phyloP scores from a whole-genome alignment of 2,888 invertebrate genomes.

The Allacma fusca region DNA sequence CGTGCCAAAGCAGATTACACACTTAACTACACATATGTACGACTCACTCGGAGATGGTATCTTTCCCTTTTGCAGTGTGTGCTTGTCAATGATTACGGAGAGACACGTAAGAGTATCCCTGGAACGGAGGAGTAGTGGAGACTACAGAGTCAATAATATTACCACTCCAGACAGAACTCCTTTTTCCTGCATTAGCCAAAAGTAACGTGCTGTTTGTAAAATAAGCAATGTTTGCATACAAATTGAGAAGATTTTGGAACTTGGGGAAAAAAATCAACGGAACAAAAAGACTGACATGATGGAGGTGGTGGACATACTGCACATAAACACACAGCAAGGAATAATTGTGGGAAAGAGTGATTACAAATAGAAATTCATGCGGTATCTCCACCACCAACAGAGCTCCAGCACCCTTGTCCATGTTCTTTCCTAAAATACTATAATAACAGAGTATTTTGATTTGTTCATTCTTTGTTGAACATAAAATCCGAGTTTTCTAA shows the following conservation, averaged over 20 bases:
- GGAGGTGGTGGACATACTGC: constrained; percentile 1
- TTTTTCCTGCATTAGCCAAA: constrained; percentile 6
- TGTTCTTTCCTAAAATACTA: neutral
- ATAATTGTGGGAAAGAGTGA: constrained; percentile 10
- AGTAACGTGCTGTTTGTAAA: constrained; percentile 13
- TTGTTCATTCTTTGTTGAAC: constrained; percentile 1
- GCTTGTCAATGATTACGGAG: constrained; percentile 3
- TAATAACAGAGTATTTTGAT: constrained; percentile 1
- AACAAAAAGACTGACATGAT: neutral
- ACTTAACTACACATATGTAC: neutral
- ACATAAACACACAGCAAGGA: constrained; percentile 7
- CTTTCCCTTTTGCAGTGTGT: neutral
- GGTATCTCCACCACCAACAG: constrained; percentile 14
- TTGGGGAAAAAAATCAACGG: neutral
- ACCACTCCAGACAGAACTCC: neutral
- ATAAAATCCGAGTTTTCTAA: neutral
- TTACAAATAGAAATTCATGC: constrained; percentile 18
- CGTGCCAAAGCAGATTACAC: constrained; percentile 29
- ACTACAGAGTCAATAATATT: neutral
- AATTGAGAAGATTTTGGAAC: neutral
- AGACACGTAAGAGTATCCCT: neutral
- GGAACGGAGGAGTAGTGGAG: neutral
- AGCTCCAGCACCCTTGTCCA: constrained; percentile 9
- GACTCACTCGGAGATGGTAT: neutral
- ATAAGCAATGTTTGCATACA: constrained; percentile 27